These are phyloP conservation scores for Xestia c-nigrum DNA, from an alignment of 2,888 invertebrate species.

Conservation along the genomic window DNA sequence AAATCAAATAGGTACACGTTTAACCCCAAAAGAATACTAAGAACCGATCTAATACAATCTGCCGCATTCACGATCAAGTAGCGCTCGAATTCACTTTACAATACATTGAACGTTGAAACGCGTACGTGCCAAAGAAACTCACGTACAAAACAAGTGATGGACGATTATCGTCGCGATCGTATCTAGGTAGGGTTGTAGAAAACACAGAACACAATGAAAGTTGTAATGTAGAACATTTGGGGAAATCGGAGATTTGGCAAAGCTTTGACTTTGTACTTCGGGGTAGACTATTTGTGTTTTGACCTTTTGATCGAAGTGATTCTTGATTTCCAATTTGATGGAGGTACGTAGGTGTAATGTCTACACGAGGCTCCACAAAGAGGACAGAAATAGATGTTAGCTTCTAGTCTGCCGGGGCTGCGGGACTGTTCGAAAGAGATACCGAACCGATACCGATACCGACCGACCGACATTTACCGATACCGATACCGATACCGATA, in stretches of 20 bases:
- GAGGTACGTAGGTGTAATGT: background rate
- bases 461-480: too few relatives aligned
- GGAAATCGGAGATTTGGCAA: conserved; percentile 35
- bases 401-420: too few relatives aligned
- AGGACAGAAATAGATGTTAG: background rate
- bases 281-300: conserved; percentile 14
- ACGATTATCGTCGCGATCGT: conserved; percentile 51
- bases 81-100: conserved; percentile 28
- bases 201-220: conserved; percentile 37
- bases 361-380: background rate
- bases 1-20: conserved; percentile 23
- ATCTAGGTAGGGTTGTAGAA: conserved; percentile 28
- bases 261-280: conserved; percentile 3
- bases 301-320: conserved; percentile 27
- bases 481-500: too few relatives aligned
- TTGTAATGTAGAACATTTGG: conserved; percentile 27
- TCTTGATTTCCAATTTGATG: conserved; percentile 24
- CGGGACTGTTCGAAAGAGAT: too few relatives aligned
- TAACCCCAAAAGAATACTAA: conserved; percentile 39
- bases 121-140: conserved; percentile 24
- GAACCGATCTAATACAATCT: conserved; percentile 49
- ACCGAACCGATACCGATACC: too few relatives aligned
- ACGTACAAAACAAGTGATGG: conserved; percentile 43
- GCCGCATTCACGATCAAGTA: conserved; percentile 3
- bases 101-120: conserved; percentile 50